Percentiles rank a stretch among this genome's conserved stretches.
phyloP scores from a whole-genome alignment of 2,888 invertebrate genomes.

The Ophion ventricosus region DNA sequence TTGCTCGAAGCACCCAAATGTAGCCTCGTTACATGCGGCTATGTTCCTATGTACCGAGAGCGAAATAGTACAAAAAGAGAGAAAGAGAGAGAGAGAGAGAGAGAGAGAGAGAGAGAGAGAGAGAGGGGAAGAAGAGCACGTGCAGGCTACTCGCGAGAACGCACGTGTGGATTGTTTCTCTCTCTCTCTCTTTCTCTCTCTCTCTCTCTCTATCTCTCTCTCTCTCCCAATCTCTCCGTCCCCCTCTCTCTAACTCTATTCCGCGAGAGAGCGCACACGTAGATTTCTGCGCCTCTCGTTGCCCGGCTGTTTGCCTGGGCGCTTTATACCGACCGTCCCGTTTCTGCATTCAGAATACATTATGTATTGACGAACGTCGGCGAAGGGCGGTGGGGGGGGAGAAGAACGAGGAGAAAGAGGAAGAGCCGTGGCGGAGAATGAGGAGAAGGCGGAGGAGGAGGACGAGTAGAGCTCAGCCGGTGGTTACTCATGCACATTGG shows the following conservation, averaged over 20 bases:
- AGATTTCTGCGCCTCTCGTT: conserved; percentile 11
- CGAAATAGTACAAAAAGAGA: not conserved
- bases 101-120: conserved; percentile 28
- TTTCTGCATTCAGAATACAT: conserved; percentile 67
- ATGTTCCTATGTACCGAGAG: not conserved
- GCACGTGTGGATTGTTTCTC: conserved; percentile 54
- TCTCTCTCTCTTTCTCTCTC: conserved; percentile 19
- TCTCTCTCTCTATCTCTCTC: conserved; percentile 37
- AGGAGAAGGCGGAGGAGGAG: conserved; percentile 56
- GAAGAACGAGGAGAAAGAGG: conserved; percentile 44
- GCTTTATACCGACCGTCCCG: conserved; percentile 54
- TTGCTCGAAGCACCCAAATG: not conserved
- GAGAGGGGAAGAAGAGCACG: conserved; percentile 51
- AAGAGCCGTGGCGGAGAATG: conserved; percentile 44
- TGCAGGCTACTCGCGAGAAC: conserved; percentile 37
- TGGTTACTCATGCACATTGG: conserved; percentile 74
- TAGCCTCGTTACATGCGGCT: not conserved
- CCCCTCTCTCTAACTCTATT: conserved; percentile 11
- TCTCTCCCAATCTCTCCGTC: conserved; percentile 19
- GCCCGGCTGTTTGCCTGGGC: conserved; percentile 39
- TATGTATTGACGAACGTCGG: conserved; percentile 63
- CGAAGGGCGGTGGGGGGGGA: conserved; percentile 35
- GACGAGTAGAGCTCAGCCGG: conserved; percentile 68
- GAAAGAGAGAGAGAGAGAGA: not conserved
- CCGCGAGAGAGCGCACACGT: conserved; percentile 7